Evolutionary conservation across 2,888 invertebrate species (phyloP).

Genomic region (Drosophila phalerata): DNA sequence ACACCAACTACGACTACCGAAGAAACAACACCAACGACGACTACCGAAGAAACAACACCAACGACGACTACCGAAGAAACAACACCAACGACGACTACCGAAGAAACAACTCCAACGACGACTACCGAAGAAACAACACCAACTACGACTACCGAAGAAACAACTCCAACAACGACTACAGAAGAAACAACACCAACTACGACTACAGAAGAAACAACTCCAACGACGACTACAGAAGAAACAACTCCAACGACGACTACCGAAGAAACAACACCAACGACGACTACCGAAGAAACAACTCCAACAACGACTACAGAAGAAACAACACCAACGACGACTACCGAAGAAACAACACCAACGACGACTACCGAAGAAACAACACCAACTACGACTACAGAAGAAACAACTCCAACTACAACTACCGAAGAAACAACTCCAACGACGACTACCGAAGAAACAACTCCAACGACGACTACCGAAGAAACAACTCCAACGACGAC

Average conservation of each 20-base stretch:
- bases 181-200: slow-evolving; percentile 1
- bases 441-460: background rate
- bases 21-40: background rate
- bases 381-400: background rate
- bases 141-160: background rate
- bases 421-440: background rate
- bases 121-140: background rate
- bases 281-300: background rate
- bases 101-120: background rate
- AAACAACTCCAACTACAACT: background rate
- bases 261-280: background rate
- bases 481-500: background rate
- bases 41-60: background rate
- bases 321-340: background rate
- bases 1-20: background rate
- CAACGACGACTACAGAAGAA: background rate
- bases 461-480: background rate
- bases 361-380: background rate
- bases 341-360: background rate
- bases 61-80: background rate
- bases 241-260: background rate
- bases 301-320: background rate
- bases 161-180: background rate
- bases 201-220: background rate
- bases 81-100: background rate